Conservation (phyloP, 1,140 invertebrate species). For the Diabrotica virgifera region DNA sequence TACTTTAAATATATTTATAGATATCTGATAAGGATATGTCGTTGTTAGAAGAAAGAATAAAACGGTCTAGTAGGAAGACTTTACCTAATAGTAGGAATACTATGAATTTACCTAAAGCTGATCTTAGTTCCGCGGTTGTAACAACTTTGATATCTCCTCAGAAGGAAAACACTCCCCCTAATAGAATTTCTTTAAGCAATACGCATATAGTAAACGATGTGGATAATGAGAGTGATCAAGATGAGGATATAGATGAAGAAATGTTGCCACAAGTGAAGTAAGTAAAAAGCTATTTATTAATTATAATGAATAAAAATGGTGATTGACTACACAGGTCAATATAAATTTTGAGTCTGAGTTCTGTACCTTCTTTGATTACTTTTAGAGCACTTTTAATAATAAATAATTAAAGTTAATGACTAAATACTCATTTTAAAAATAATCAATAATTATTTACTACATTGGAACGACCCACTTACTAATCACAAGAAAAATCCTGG, state of each 20-base stretch:
- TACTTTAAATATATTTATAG: constrained; percentile 48
- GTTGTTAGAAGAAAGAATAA: constrained; percentile 92
- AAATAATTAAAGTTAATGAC: too few species aligned
- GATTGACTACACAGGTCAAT: too few species aligned
- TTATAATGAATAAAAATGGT: too few species aligned
- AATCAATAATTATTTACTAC: too few species aligned
- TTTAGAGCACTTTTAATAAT: too few species aligned
- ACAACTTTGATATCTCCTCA: constrained; percentile 10
- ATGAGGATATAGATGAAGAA: constrained; percentile 34
- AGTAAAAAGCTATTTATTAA: constrained; percentile 10
- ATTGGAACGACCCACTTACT: too few species aligned
- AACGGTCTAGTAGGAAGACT: constrained; percentile 69
- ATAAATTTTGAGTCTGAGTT: too few species aligned
- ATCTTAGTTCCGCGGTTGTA: constrained; percentile 9
- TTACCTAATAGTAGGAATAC: too few species aligned
- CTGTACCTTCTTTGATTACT: too few species aligned
- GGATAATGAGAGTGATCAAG: constrained; percentile 21
- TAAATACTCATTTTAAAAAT: too few species aligned
- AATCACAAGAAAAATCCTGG: too few species aligned
- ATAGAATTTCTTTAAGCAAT: constrained; percentile 9
- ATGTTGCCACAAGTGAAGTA: constrained; percentile 34
- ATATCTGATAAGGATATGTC: constrained; percentile 93
- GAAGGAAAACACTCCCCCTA: constrained; percentile 10
- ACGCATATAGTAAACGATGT: constrained; percentile 17
- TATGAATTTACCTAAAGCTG: constrained; percentile 20